These are phyloP conservation scores for Lycophotia porphyrea DNA, from an alignment of 2,888 invertebrate genomes.

Conservation along the genomic window DNA sequence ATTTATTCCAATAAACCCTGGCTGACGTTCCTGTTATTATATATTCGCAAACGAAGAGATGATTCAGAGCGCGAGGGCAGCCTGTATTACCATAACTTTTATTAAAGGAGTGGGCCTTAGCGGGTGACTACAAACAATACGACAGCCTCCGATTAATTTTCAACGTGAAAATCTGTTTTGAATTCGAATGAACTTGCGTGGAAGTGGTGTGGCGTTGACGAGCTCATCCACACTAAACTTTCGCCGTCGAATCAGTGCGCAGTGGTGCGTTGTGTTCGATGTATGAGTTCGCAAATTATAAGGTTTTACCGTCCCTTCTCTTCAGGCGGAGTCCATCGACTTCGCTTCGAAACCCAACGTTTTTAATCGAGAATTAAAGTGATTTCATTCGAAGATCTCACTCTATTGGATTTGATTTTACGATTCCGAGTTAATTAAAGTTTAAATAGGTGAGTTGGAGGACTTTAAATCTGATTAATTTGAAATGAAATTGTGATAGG, in stretches of 20 bases:
- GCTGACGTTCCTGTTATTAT: constrained; percentile 87
- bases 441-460: constrained; percentile 61
- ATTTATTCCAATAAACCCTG: constrained; percentile 90
- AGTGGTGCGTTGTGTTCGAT: constrained; percentile 18
- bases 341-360: constrained; percentile 35
- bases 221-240: constrained; percentile 30
- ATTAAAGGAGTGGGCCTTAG: constrained; percentile 87
- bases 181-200: constrained; percentile 80
- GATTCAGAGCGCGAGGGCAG: constrained; percentile 86
- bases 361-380: constrained; percentile 66
- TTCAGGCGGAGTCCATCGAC: constrained; percentile 18
- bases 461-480: constrained; percentile 59
- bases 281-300: constrained; percentile 34
- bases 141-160: constrained; percentile 85
- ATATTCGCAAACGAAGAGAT: constrained; percentile 90
- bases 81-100: constrained; percentile 89
- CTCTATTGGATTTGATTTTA: constrained; percentile 62
- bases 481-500: constrained; percentile 47
- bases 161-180: constrained; percentile 87
- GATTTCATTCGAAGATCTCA: constrained; percentile 60
- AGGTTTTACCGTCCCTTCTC: constrained; percentile 28
- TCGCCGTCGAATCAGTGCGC: constrained; percentile 1
- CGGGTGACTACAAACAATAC: constrained; percentile 84
- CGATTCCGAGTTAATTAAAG: constrained; percentile 66
- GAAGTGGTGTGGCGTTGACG: constrained; percentile 51